These are phyloP conservation scores for Scomberomorus guttatus DNA, from an alignment of 2,797 vertebrate species.

Conservation along the genomic window DNA sequence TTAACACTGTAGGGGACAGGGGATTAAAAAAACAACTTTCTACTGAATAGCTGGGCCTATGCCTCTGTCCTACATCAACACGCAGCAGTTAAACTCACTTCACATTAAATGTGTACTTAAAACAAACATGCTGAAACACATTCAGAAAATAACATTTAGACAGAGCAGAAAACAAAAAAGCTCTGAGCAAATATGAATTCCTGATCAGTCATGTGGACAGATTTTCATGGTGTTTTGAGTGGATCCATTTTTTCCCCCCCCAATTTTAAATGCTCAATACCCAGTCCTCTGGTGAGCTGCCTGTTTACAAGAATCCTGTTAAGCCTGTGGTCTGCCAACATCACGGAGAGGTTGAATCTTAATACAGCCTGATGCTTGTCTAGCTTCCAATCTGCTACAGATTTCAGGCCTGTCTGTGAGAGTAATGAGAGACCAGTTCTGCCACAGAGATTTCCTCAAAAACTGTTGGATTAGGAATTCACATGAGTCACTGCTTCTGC, in stretches of 20 bases:
- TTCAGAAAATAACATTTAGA: constrained; percentile 11
- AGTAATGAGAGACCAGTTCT: constrained; percentile 74
- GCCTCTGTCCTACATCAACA: constrained; percentile 20
- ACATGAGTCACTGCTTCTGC: constrained; percentile 59
- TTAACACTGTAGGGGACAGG: constrained; percentile 73
- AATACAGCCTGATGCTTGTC: constrained; percentile 73
- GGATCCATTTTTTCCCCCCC: constrained; percentile 16
- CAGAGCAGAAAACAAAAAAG: constrained; percentile 12
- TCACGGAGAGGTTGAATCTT: constrained; percentile 70
- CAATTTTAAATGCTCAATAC: constrained; percentile 35
- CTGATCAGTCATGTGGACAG: constrained; percentile 34
- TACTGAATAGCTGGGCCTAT: constrained; percentile 10
- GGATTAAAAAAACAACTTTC: constrained; percentile 66
- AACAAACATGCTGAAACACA: constrained; percentile 5
- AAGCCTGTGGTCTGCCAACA: constrained; percentile 59
- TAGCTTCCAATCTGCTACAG: constrained; percentile 72
- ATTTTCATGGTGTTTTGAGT: constrained; percentile 28
- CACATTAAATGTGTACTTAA: constrained; percentile 5
- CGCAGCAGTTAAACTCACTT: neutral
- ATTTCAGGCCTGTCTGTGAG: constrained; percentile 70
- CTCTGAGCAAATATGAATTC: constrained; percentile 6
- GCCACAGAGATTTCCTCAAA: constrained; percentile 78
- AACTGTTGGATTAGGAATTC: constrained; percentile 77
- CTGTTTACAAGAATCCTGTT: constrained; percentile 64
- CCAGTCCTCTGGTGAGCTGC: constrained; percentile 46